Evolutionary conservation across 1,140 invertebrate genomes (phyloP), one percentile per base, ranked within the genome.

Genomic region (Cotesia typhae): DNA sequence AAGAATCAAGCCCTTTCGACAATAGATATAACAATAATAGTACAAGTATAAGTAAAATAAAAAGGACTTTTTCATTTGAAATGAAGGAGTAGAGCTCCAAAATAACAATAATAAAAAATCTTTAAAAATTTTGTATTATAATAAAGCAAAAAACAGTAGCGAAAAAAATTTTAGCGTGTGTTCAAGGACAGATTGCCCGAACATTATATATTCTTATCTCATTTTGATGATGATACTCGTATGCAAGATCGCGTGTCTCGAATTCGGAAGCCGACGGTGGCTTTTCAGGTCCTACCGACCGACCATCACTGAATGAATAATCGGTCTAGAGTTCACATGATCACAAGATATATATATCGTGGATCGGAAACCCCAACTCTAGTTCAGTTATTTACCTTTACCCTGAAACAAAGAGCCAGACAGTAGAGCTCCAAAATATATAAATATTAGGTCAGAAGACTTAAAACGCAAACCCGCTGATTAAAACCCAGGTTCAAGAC

Each of bases 231-330:
- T 71, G 70, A 73, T 64, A 77, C 77, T 79, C 75, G 72, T 53
- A 70, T 67, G 70, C 75, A 73, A 37, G 81, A 85, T 84, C 83
- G 83, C 83, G 82, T 85, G 82, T 81, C 77, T 74, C 67, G 83
- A 83, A 71, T 68, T 71, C 84, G 78, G 84, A 83, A 86, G 85
- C 81, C 74, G 80, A 80, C 79, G 75, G 55, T 70, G 67, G 74
- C 74, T 64, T 37, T 71, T 63, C 41, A 7, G 59, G 71, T 41
- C 52, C 47, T 28, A 66, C 47, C 41, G 10, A 9, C 41, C 10
- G 6, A 47, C 5, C 41, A 6, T 55, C 64, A 37, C 67, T 72
- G 71, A 67, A 72, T 80, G 80, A 82, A 83, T 85, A 83, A 82
- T 84, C 80, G 77, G 70, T 79, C 41, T 47, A 67, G 75, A 76